Base-by-base conservation (phyloP, 2,888 invertebrate genomes). In the Gasteruption jaculator region DNA sequence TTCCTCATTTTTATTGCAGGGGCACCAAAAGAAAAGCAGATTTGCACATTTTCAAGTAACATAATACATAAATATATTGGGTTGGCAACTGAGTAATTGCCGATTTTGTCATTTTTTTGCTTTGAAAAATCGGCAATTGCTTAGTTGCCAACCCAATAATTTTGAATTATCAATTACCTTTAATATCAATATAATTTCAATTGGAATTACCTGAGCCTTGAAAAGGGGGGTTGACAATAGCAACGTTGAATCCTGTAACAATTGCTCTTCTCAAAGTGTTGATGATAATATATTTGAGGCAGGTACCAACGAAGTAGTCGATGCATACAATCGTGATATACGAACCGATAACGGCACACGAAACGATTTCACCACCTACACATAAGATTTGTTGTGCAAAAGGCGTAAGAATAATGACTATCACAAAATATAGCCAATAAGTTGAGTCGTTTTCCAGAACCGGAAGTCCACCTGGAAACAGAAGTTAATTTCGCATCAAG, bases 271-370 rank as follows among this genome's bases (percentile, higher is more conserved):
- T 71, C n/a, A 83, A 61, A 0, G 77, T 73, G 57, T 86, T 86
- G 14, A 85, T 72, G 2, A 85, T 53, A 22, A 86, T 81, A 59
- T 81, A 85, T 54, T 81, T 81, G 51, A 87, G 66, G 67, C 78
- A 80, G 20, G 82, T 77, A 16, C 81, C 82, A 45, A 78, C 49
- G 55, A 78, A 83, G 57, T 79, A 78, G 68, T 85, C 86, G 8
- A 85, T 60, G 25, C 83, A 75, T 46, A 80, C 68, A 30, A 82
- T 71, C 8, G 78, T 61, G 18, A 79, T 74, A 62, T 79, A 86
- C 7, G 81, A 74, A 32, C 86, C 85, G 20, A 86, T 65, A 10
- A 85, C 60, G 3, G 79, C 74, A 52, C 81, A 81, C 38, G 78
- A 77, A 3, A 85, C 50, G n/a, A 83, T 78, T 58, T 80, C 81